Conservation (phyloP, 2,888 invertebrate genomes). For the Stenchaetothrips biformis region DNA sequence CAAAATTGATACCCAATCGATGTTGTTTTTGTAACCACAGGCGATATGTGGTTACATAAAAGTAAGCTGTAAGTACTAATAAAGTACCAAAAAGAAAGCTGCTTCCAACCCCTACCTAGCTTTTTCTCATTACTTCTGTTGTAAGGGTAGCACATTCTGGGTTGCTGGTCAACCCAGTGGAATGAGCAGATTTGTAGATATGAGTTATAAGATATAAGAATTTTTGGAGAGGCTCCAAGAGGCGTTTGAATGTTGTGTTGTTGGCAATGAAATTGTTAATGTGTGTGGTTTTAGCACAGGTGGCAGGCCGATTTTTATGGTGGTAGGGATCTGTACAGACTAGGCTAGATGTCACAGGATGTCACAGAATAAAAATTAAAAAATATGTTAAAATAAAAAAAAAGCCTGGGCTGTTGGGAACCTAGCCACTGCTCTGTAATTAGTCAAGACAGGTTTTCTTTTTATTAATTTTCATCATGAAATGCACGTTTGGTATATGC, state of each 20-base stretch:
- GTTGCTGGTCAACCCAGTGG: constrained; percentile 10
- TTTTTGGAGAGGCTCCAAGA: constrained; percentile 19
- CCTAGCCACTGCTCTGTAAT: constrained; percentile 20
- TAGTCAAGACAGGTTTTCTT: constrained; percentile 21
- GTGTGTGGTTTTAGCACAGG: constrained; percentile 24
- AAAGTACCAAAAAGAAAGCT: neutral
- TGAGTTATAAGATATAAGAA: constrained; percentile 19
- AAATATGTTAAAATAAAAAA: constrained; percentile 8
- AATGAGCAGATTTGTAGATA: constrained; percentile 18
- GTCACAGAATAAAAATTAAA: constrained; percentile 8
- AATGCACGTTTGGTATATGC: constrained; percentile 14
- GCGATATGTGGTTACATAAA: neutral
- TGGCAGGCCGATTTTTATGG: constrained; percentile 14
- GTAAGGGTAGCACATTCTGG: constrained; percentile 22
- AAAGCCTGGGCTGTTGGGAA: constrained; percentile 20
- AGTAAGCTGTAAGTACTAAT: neutral
- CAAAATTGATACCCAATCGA: too few relatives aligned
- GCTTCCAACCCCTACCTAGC: constrained; percentile 17
- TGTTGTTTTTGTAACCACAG: too few relatives aligned
- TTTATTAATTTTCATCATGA: constrained; percentile 7
- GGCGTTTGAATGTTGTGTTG: constrained; percentile 3
- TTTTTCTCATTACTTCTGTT: constrained; percentile 19
- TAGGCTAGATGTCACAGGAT: constrained; percentile 20
- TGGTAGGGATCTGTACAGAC: constrained; percentile 22
- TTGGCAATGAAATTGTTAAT: constrained; percentile 21